These are phyloP conservation scores for Gymnothorax reevesii DNA, from an alignment of 2,797 vertebrate genomes.

Conservation along the genomic window DNA sequence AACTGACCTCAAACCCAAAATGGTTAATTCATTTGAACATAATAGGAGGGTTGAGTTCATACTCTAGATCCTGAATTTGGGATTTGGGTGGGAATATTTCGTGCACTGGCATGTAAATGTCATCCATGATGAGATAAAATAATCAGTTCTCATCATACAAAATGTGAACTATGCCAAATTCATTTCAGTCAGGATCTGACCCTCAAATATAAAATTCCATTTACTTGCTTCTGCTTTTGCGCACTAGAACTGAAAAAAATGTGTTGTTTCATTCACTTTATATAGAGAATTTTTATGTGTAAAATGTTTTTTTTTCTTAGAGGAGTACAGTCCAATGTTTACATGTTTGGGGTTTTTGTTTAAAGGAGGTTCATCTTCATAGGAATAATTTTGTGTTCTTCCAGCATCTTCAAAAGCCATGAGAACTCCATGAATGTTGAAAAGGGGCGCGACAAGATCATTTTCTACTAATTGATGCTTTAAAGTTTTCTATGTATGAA, in stretches of 20 bases:
- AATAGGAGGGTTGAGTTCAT: no score
- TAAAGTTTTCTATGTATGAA: background rate
- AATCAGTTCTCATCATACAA: background rate
- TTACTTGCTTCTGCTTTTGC: background rate
- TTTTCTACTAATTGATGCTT: background rate
- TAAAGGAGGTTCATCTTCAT: background rate
- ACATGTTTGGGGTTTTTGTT: conserved; percentile 5
- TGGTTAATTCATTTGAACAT: no score
- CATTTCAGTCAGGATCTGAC: background rate
- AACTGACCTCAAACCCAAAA: no score
- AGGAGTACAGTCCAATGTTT: conserved; percentile 16
- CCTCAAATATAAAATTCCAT: background rate
- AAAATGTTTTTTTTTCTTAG: background rate
- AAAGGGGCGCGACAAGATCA: background rate
- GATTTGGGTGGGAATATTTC: no score
- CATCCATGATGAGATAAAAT: background rate
- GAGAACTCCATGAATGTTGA: background rate
- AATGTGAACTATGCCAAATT: no score
- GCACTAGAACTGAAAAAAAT: background rate
- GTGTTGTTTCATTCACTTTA: background rate
- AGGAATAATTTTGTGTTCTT: background rate
- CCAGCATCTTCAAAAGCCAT: conserved; percentile 8
- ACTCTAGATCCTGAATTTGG: no score
- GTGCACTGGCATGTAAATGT: no score
- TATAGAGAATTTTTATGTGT: background rate